Base-by-base conservation (phyloP, 1,140 invertebrate species). In the Hetaerina americana region DNA sequence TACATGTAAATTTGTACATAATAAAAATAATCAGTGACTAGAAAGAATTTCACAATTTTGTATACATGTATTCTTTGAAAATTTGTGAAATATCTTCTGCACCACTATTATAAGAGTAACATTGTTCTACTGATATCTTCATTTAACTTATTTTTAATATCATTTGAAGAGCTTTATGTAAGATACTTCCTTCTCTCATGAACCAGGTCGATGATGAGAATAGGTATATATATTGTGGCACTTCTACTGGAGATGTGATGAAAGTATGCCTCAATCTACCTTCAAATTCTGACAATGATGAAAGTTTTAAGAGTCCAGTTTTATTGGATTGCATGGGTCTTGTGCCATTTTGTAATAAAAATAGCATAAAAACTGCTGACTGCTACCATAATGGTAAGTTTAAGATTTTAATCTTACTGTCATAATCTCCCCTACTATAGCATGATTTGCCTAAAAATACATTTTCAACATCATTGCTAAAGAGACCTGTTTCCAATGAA, bases 221-320 rank as follows among this genome's bases (percentile, higher is more conserved):
- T 77, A 83, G 87, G 31, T 87, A 84, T 72, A 87, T 90, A 26
- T 94, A 90, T 77, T 92, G 93, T 77, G 94, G 94, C 15, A 96
- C 94, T 24, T 88, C 88, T 77, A 93, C 90, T 22, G 90, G 89
- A 1, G 89, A 91, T 76, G 84, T 90, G 10, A 77, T 89, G 27
- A 84, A 84, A 78, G 78, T 83, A 27, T 3, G 40, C 40, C 40
- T 57, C 2, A 57, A 57, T n/a, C 10, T 57, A 3, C 40, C 2
- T 1, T 18, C 10, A 5, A 57, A 12, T 57, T 57, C 40, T 10
- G 22, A 2, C 2, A 10, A 57, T 57, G 22, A 10, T 57, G 22
- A 10, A 57, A 57, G 22, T 10, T n/a, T 5, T 18, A 57, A 57
- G 15, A 57, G 2, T 57, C 40, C 40, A 18, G 10, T 57, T 57